A percentile compares a stretch with the other conserved stretches of the same genome.
These are phyloP conservation scores for Archips crataeganus DNA, from an alignment of 2,888 invertebrate species.

Conservation along the genomic window DNA sequence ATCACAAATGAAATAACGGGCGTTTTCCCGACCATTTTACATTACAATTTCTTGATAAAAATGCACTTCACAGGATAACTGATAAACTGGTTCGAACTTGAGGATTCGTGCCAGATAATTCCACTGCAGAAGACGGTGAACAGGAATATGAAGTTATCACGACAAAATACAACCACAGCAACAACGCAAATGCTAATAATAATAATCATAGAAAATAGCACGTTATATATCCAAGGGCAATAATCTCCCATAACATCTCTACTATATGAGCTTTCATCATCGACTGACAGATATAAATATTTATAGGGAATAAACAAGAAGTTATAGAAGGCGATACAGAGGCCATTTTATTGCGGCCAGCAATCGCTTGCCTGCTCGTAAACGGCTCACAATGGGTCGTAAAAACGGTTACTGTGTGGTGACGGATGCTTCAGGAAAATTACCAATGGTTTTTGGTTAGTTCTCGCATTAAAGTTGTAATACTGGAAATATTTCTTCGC, in stretches of 20 bases:
- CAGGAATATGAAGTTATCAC: no score
- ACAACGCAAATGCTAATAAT: not conserved
- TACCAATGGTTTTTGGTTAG: constrained; percentile 29
- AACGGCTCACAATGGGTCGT: constrained; percentile 33
- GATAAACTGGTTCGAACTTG: no score
- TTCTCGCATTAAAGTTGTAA: not conserved
- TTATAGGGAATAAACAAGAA: constrained; percentile 27
- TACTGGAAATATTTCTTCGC: not conserved
- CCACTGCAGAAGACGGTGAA: no score
- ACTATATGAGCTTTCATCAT: constrained; percentile 10
- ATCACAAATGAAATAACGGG: no score
- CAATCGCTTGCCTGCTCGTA: constrained; percentile 29
- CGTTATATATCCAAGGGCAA: not conserved
- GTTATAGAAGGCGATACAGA: constrained; percentile 23
- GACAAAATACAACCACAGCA: not conserved
- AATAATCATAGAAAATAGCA: not conserved
- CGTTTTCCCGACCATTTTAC: no score
- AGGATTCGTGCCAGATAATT: no score
- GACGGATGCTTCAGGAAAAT: constrained; percentile 28
- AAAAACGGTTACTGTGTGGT: constrained; percentile 31
- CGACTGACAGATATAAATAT: constrained; percentile 26
- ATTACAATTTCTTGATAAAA: no score
- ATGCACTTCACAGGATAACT: no score
- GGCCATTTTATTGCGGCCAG: constrained; percentile 21
- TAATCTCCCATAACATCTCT: not conserved